Evolutionary conservation across 2,797 vertebrate species (phyloP).

Genomic region (Microctenopoma lineatum): DNA sequence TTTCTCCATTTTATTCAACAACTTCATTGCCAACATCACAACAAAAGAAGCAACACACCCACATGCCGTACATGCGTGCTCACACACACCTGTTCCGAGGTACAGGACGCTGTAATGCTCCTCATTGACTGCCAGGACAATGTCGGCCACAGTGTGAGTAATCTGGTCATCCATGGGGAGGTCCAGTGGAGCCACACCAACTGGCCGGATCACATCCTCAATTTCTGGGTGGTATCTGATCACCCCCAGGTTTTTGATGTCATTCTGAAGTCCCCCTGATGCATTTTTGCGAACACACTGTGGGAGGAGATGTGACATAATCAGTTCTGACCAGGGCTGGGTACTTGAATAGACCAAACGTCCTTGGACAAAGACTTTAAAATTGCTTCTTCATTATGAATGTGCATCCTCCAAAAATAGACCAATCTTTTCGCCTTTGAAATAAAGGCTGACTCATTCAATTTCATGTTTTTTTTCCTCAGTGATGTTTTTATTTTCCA

Average conservation of each 20-base stretch:
- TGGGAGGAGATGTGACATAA: background rate
- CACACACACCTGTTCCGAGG: conserved; percentile 84
- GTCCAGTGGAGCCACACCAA: conserved; percentile 81
- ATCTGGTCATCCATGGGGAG: conserved; percentile 85
- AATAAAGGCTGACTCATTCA: conserved; percentile 29
- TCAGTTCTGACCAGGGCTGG: background rate
- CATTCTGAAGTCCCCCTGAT: conserved; percentile 60
- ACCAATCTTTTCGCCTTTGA: conserved; percentile 11
- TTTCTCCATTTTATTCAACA: too few species aligned
- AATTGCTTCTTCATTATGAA: conserved; percentile 38
- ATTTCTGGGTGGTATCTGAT: conserved; percentile 86
- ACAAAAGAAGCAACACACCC: too few species aligned
- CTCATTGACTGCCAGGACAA: conserved; percentile 82
- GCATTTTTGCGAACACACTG: conserved; percentile 80
- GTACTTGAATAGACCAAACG: conserved; percentile 23
- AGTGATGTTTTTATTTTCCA: conserved; percentile 3
- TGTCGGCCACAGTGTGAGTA: conserved; percentile 83
- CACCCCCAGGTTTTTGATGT: conserved; percentile 79
- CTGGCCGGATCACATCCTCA: conserved; percentile 82
- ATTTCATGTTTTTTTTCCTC: background rate
- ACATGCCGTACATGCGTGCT: background rate
- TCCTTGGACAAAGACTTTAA: conserved; percentile 34
- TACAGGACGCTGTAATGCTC: conserved; percentile 86
- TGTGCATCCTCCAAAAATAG: conserved; percentile 20
- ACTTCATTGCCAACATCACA: too few species aligned